Conservation (phyloP, 2,888 invertebrate genomes). For the Diarsia rubi region DNA sequence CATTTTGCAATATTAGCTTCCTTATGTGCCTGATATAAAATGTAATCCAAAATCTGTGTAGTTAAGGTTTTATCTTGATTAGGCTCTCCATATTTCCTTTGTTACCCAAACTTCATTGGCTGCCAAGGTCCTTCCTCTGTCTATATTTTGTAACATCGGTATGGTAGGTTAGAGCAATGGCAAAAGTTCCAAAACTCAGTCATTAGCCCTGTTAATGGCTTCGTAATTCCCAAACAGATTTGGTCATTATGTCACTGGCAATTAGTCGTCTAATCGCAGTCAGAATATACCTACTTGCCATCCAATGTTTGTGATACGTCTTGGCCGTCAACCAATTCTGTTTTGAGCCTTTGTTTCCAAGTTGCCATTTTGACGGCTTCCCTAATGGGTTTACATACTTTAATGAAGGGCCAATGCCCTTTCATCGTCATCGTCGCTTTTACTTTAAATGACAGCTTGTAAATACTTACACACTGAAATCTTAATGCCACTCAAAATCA, state of each 20-base stretch:
- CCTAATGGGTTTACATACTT: slow-evolving; percentile 43
- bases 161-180: not conserved
- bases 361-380: slow-evolving; percentile 40
- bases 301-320: slow-evolving; percentile 9
- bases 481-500: slow-evolving; percentile 1
- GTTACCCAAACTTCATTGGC: slow-evolving; percentile 6
- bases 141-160: slow-evolving; percentile 14
- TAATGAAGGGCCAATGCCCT: slow-evolving; percentile 60
- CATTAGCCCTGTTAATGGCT: slow-evolving; percentile 22
- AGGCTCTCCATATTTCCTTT: not conserved
- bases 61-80: slow-evolving; percentile 2
- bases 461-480: not conserved
- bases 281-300: not conserved
- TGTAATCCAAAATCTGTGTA: not conserved
- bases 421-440: slow-evolving; percentile 12
- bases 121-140: slow-evolving; percentile 1
- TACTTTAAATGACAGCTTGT: not conserved
- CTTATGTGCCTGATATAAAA: not conserved
- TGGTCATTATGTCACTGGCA: slow-evolving; percentile 39
- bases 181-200: slow-evolving; percentile 10
- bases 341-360: slow-evolving; percentile 38
- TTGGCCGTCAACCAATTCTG: slow-evolving; percentile 54
- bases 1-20: slow-evolving; percentile 27
- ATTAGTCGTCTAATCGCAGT: slow-evolving; percentile 14
- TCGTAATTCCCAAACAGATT: slow-evolving; percentile 34